Conservation (phyloP, 2,888 invertebrate species). For the Pyrrhia umbra region DNA sequence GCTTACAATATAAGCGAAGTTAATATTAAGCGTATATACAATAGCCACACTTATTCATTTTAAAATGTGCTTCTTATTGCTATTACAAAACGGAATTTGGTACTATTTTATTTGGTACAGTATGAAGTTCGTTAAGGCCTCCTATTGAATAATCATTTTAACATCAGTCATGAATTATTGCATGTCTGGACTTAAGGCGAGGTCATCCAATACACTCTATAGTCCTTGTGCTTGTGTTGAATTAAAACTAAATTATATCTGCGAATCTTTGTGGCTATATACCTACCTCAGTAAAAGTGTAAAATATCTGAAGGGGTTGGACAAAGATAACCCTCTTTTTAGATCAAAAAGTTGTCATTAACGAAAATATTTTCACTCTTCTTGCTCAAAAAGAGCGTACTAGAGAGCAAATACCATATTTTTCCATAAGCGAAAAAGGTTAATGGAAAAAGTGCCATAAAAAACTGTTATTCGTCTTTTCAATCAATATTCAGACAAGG, state of each 20-base stretch:
- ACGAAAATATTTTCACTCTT: no score
- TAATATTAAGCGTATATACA: conserved; percentile 4
- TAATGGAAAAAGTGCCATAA: no score
- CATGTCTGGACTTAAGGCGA: background rate
- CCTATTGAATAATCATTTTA: conserved; percentile 22
- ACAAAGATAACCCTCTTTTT: no score
- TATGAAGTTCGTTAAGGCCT: conserved; percentile 42
- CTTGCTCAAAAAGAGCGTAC: no score
- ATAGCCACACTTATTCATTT: background rate
- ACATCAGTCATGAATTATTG: conserved; percentile 28
- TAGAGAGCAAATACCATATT: no score
- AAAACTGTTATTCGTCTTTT: no score
- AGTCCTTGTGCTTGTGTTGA: background rate
- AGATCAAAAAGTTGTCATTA: no score
- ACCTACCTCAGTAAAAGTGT: no score
- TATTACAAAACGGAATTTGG: conserved; percentile 15
- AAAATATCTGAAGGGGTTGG: no score
- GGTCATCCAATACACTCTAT: background rate
- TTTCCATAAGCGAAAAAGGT: no score
- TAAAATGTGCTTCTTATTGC: background rate
- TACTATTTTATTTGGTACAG: conserved; percentile 4
- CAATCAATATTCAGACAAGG: no score
- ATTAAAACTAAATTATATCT: background rate
- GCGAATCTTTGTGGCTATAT: no score
- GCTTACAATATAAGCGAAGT: conserved; percentile 25